Evolutionary conservation across 2,797 vertebrate species (phyloP).

Genomic region (Cyclura pinguis): DNA sequence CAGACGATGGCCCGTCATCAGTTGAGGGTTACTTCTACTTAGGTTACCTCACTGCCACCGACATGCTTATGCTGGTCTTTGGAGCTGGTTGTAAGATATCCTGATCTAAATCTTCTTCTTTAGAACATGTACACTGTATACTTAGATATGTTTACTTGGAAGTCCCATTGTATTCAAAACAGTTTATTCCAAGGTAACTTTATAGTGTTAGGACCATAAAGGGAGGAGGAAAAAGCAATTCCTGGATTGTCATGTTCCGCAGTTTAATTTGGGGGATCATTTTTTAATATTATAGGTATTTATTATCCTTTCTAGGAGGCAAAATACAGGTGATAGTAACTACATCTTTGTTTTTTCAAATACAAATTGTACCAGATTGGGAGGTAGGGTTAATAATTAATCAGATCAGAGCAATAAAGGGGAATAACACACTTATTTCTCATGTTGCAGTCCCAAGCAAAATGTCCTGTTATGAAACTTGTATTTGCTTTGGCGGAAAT

Average conservation of each 20-base stretch:
- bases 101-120: not conserved
- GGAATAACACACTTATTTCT: not conserved
- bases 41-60: conserved; percentile 20
- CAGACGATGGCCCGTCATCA: not conserved
- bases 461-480: not conserved
- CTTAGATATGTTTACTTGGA: not conserved
- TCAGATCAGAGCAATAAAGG: not conserved
- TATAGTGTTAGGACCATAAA: not conserved
- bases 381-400: not conserved
- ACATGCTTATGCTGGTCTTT: not conserved
- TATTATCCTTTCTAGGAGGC: not conserved
- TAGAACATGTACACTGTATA: not conserved
- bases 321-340: not conserved
- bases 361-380: not conserved
- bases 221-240: not conserved
- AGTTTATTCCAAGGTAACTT: not conserved
- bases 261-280: not conserved
- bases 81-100: not conserved
- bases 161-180: not conserved
- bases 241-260: not conserved
- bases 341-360: not conserved
- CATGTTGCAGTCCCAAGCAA: not conserved
- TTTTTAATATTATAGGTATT: not conserved
- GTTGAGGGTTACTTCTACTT: conserved; percentile 6
- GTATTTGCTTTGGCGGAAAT: not conserved